Base-by-base conservation (phyloP, 2,113 vertebrate genomes). In the Nanorana parkeri region DNA sequence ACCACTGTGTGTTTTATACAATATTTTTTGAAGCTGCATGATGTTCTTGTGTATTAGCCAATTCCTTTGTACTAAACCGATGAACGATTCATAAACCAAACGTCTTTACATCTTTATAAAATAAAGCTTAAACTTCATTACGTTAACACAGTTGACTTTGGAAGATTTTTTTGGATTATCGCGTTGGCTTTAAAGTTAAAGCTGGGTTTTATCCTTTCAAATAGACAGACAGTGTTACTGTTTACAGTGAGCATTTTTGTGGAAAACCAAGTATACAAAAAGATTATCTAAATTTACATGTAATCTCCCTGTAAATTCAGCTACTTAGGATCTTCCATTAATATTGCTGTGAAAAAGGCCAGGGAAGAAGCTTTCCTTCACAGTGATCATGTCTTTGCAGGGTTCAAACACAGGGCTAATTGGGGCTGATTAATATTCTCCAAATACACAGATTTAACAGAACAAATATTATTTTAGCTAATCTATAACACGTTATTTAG, bases 261-360 rank as follows among this genome's bases (percentile, higher is more conserved):
- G 77, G 77, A 69, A 68, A 69, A 60, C 52, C 66, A 17, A 79
- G 66, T 60, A 79, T 79, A 60, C 77, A 60, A 24, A 41, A 69
- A 79, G 66, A 69, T 79, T 79, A 69, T 68, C 54, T 69, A 79
- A 58, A 79, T 79, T 79, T 79, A 29, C 68, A 41, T 60, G 77
- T 79, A 79, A 79, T 69, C 77, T 69, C 55, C 23, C 29, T 79
- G 77, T 79, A 79, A 79, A 79, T 79, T 79, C 32, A 79, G 77
- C 77, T 79, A 79, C 77, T 79, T 79, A 68, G 58, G 52, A 79
- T 54, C 52, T 79, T 79, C 77, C 77, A 79, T 79, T 79, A 79
- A 68, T 79, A 60, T 68, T 60, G 52, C 65, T n/a, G 54, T 69
- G 52, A 58, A 79, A 47, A 51, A 54, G 21, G n/a, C 52, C 21